Base-by-base conservation (phyloP, 2,888 invertebrate genomes). In the Tipula lateralis region DNA sequence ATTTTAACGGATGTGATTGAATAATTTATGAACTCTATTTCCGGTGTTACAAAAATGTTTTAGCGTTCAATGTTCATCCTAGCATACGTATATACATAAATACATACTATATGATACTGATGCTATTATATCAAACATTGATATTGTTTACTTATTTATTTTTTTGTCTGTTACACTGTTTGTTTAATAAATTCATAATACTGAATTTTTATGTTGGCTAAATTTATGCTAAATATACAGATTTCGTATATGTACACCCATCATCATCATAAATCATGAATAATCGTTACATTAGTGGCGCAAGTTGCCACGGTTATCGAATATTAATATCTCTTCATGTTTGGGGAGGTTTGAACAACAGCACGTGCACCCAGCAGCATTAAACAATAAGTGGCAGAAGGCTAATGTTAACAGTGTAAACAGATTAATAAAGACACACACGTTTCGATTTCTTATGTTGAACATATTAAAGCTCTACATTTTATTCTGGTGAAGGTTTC, bases 21-120 rank as follows among this genome's bases (percentile, higher is more conserved):
- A 66, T 66, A 66, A 66, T 66, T 66, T 66, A 66, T 66, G 66
- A 66, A 66, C 24, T 66, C 24, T 66, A 66, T 66, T 66, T 66
- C 66, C 66, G 66, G 66, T 66, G 66, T 24, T 66, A 66, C 66
- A 19, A 66, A 66, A 66, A 24, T 66, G 66, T 66, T 66, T 66
- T 66, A 66, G 24, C 24, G 66, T 66, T 66, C 24, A 66, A 66
- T 66, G 66, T 66, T 66, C 24, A n/a, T 66, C 66, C 66, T 66
- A 24, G 24, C 66, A 24, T 66, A 24, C 9, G 24, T 66, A 66
- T 66, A 9, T 66, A 66, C 24, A 9, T 66, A 66, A 19, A 24
- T 24, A 66, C 19, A 66, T 24, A 44, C 2, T 36, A 36, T 1
- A 7, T 44, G 24, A 9, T 66, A 66, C 7, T 12, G 66, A 66